Evolutionary conservation across 2,888 invertebrate species (phyloP), one percentile per base, ranked within the genome.

Genomic region (Epistrophe eligans): DNA sequence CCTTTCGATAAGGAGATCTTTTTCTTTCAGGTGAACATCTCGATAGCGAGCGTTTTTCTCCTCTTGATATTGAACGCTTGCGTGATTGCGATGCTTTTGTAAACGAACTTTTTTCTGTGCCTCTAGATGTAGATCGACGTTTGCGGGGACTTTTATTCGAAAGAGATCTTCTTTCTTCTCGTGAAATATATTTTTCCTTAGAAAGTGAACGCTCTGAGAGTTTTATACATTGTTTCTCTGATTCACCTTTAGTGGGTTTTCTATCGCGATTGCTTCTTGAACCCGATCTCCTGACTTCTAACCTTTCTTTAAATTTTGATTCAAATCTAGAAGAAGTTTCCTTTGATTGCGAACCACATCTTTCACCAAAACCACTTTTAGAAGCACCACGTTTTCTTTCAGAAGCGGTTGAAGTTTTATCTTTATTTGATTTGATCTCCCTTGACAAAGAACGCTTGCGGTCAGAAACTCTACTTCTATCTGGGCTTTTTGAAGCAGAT

Each of bases 61-160:
- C 35, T n/a, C 79, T 66, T 1, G 88, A 84, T 28, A 57, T 10
- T 28, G 88, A 88, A 15, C 77, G 76, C 52, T 79, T 88, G n/a
- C 79, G 52, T 32, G 58, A 8, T 11, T 40, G 58, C 10, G 45
- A 71, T 70, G 84, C 91, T 28, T 90, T 89, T 7, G 93, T 92
- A 0, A 91, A 77, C 91, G 89, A 88, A 92, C 91, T 89, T 91
- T 90, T 90, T 84, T 90, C 88, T 89, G 89, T 87, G 80, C 55
- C 77, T 73, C 64, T 79, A 1, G 84, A 84, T 11, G 13, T 43
- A 4, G 81, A 79, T 15, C 64, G 73, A 50, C 35, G 70, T 10
- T 71, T 50, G 0, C 8, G 38, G 0, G 45, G 45, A 19, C 60
- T 77, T 24, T 77, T 57, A 24, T 70, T 73, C 7, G 52, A 72